Conservation (phyloP, 2,113 vertebrate species). For the Pyxicephalus adspersus region DNA sequence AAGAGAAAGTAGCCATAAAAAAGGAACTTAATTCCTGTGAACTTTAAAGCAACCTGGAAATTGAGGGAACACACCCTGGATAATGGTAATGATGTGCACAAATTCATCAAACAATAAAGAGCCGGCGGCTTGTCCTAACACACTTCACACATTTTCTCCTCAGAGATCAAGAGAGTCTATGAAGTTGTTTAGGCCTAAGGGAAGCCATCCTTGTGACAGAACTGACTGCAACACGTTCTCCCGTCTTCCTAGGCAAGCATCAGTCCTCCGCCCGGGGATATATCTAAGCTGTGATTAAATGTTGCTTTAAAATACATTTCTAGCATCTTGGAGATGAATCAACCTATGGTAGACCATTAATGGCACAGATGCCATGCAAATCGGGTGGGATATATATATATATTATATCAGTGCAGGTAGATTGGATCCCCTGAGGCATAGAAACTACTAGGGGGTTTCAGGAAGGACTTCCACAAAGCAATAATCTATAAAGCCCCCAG, state of each 20-base stretch:
- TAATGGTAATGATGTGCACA: conserved; percentile 50
- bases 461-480: too few species aligned
- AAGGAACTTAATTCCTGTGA: conserved; percentile 10
- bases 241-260: not conserved
- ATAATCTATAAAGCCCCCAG: too few species aligned
- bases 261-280: conserved; percentile 10
- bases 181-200: conserved; percentile 44
- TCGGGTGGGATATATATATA: too few species aligned
- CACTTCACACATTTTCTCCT: conserved; percentile 48
- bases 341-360: too few species aligned
- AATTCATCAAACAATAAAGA: conserved; percentile 45
- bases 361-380: too few species aligned
- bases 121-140: conserved; percentile 48
- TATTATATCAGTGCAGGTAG: too few species aligned
- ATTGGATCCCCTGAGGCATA: too few species aligned
- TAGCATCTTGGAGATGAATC: too few species aligned
- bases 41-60: conserved; percentile 35
- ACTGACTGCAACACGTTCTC: conserved; percentile 9
- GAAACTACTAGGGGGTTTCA: too few species aligned
- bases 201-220: conserved; percentile 1
- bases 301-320: too few species aligned
- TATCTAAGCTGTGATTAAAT: not conserved
- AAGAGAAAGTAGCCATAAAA: conserved; percentile 33
- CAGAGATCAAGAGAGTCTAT: conserved; percentile 47
- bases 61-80: conserved; percentile 20